Evolutionary conservation across 1,140 invertebrate species (phyloP).

Genomic region (Bicyclus anynana): DNA sequence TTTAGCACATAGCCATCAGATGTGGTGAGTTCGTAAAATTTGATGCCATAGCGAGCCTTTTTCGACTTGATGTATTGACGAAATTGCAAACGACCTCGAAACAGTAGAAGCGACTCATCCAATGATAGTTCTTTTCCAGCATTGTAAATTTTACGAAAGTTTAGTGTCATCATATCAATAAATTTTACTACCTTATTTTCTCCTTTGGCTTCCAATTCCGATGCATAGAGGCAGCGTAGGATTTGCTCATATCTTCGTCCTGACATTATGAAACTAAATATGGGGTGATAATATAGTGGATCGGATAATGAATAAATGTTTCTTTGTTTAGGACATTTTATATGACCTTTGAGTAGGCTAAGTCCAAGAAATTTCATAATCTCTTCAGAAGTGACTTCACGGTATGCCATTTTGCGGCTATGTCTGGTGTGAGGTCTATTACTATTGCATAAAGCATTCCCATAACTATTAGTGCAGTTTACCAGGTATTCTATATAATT

Average conservation of each 20-base stretch:
- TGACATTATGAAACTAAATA: conserved; percentile 37
- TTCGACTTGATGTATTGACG: conserved; percentile 56
- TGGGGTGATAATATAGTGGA: conserved; percentile 38
- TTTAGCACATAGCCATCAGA: conserved; percentile 46
- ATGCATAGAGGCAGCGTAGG: conserved; percentile 34
- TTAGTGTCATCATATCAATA: conserved; percentile 21
- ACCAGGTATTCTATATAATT: background rate
- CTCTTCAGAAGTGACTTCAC: conserved; percentile 18
- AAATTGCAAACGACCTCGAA: conserved; percentile 46
- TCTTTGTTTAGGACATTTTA: conserved; percentile 30
- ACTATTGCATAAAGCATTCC: conserved; percentile 12
- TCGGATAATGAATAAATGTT: conserved; percentile 31
- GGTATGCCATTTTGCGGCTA: conserved; percentile 7
- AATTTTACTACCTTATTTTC: background rate
- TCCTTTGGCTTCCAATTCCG: conserved; percentile 9
- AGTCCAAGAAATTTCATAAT: conserved; percentile 39
- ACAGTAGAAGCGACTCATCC: conserved; percentile 28
- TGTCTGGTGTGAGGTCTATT: conserved; percentile 27
- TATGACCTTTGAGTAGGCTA: conserved; percentile 30
- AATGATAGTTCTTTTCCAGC: conserved; percentile 44
- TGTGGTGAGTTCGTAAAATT: conserved; percentile 47
- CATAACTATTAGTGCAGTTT: conserved; percentile 9
- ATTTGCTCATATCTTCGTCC: conserved; percentile 41
- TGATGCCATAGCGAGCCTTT: conserved; percentile 52
- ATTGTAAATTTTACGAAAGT: conserved; percentile 35